phyloP scores from a whole-genome alignment of 2,888 invertebrate species.

The Eubasilissa splendida region DNA sequence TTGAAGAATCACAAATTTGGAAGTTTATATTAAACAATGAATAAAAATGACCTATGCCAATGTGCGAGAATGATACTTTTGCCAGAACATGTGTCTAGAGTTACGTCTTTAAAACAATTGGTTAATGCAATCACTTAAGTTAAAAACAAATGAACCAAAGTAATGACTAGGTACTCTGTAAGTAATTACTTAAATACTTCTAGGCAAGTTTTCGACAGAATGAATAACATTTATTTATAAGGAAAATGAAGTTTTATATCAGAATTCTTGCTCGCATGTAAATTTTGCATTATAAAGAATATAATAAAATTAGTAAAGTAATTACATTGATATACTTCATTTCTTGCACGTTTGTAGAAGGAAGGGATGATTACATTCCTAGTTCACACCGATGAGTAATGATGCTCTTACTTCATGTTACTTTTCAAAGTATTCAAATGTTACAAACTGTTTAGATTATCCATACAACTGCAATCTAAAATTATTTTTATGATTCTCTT shows the following conservation, averaged over 20 bases:
- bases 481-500: conserved; percentile 11
- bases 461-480: not conserved
- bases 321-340: conserved; percentile 53
- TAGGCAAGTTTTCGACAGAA: conserved; percentile 75
- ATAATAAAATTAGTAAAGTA: conserved; percentile 48
- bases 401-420: conserved; percentile 1
- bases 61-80: conserved; percentile 46
- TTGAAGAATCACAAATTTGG: conserved; percentile 62
- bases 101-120: conserved; percentile 58
- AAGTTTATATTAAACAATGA: conserved; percentile 45
- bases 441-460: not conserved
- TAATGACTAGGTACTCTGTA: conserved; percentile 74
- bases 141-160: conserved; percentile 68
- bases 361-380: conserved; percentile 46
- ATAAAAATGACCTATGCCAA: conserved; percentile 43
- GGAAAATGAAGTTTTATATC: conserved; percentile 75
- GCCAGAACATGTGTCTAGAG: conserved; percentile 55
- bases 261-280: conserved; percentile 76
- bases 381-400: conserved; percentile 44
- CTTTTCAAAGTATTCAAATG: conserved; percentile 17
- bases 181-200: conserved; percentile 71
- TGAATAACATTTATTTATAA: conserved; percentile 67
- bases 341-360: conserved; percentile 54
- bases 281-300: conserved; percentile 64
- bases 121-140: conserved; percentile 73